Conservation (phyloP, 1,140 invertebrate genomes). For the Prorops nasuta region DNA sequence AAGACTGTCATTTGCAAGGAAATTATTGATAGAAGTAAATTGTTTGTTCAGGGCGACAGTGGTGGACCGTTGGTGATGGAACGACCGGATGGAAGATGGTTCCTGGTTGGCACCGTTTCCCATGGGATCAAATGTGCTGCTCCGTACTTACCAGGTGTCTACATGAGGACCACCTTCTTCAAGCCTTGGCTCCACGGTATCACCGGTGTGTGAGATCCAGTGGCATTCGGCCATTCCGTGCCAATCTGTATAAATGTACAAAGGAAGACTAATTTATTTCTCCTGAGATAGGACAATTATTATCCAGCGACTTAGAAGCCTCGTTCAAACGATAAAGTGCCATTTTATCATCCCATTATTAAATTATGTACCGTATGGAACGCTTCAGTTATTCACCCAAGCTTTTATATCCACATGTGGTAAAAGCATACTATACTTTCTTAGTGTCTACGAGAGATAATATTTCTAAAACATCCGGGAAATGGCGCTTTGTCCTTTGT, state of each 20-base stretch:
- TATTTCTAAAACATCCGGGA: no score
- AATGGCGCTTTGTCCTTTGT: no score
- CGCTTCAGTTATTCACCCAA: no score
- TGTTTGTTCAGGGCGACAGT: conserved; percentile 77
- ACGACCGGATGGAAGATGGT: conserved; percentile 80
- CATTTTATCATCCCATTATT: no score
- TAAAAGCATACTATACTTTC: no score
- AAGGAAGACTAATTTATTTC: conserved; percentile 50
- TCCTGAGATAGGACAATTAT: conserved; percentile 13
- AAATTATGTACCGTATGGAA: no score
- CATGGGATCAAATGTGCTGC: conserved; percentile 94
- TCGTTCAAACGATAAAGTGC: no score
- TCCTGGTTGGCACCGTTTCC: conserved; percentile 89
- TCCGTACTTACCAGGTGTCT: conserved; percentile 85
- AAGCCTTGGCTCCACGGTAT: conserved; percentile 87
- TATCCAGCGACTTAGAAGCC: background rate
- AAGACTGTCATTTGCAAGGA: no score
- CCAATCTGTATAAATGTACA: conserved; percentile 57
- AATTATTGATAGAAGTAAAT: no score
- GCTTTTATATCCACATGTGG: no score
- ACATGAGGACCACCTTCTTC: conserved; percentile 89
- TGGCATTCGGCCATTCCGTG: conserved; percentile 23
- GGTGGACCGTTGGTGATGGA: conserved; percentile 88
- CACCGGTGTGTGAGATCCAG: conserved; percentile 66
- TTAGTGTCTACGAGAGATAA: no score